Conservation (phyloP, 2,113 vertebrate species). For the Tragelaphus strepsiceros region DNA sequence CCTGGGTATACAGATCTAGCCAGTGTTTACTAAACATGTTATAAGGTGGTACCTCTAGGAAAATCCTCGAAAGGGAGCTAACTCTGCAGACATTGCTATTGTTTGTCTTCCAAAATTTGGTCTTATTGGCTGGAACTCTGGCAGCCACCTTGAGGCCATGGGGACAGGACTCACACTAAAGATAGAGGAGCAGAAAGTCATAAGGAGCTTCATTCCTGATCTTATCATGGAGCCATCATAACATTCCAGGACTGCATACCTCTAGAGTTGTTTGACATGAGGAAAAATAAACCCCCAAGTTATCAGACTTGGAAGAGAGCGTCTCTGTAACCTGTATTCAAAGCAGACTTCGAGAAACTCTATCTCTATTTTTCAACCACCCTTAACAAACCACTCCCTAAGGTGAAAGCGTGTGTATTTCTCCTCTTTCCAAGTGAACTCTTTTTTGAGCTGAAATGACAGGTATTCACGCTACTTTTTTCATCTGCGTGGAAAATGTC, state of each 20-base stretch:
- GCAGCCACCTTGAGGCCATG: not conserved
- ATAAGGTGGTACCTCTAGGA: not conserved
- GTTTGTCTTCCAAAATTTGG: not conserved
- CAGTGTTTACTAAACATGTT: not conserved
- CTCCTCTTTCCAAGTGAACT: not conserved
- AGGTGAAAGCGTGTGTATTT: not conserved
- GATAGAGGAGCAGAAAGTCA: not conserved
- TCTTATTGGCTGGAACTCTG: not conserved
- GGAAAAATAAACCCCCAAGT: not conserved
- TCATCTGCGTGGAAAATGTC: slow-evolving; percentile 26
- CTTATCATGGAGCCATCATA: not conserved
- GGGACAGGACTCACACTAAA: not conserved
- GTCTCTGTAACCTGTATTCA: not conserved
- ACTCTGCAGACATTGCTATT: not conserved
- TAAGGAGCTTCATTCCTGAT: not conserved
- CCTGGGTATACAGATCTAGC: not conserved
- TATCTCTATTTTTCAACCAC: not conserved
- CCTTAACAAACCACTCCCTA: not conserved
- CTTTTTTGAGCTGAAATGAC: not conserved
- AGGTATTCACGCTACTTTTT: slow-evolving; percentile 16
- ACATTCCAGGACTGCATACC: not conserved
- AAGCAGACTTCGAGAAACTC: not conserved
- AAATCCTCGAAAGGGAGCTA: not conserved
- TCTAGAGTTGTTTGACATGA: not conserved
- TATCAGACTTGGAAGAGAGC: not conserved